Evolutionary conservation across 2,113 vertebrate species (phyloP).

Genomic region (Pteruthius melanotis): DNA sequence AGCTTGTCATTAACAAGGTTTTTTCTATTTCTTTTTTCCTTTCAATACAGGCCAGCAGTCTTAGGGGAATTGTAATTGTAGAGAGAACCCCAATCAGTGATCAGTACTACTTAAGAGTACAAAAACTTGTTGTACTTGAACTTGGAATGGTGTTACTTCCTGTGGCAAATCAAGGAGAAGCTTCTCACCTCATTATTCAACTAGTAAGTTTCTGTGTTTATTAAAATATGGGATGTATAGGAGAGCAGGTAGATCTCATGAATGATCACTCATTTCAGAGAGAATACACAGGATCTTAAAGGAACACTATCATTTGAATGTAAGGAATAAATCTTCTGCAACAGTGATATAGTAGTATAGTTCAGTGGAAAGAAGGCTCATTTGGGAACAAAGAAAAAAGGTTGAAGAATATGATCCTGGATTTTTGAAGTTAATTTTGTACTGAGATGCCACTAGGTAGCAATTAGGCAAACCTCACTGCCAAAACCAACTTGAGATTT

Average conservation of each 20-base stretch:
- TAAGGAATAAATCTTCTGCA: not conserved
- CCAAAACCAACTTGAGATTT: not conserved
- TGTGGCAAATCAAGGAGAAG: constrained; percentile 80
- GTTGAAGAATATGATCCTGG: not conserved
- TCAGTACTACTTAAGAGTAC: constrained; percentile 85
- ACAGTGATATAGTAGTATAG: no score
- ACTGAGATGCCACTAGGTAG: not conserved
- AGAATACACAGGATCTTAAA: not conserved
- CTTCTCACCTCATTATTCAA: constrained; percentile 84
- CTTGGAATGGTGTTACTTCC: constrained; percentile 89
- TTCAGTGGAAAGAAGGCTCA: not conserved
- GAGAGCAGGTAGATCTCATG: not conserved
- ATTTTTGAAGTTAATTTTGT: not conserved
- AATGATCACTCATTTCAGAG: not conserved
- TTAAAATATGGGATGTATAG: not conserved
- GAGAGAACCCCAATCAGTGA: constrained; percentile 84
- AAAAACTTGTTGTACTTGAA: constrained; percentile 87
- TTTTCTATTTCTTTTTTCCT: not conserved
- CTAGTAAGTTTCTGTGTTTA: constrained; percentile 73
- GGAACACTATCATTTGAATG: not conserved
- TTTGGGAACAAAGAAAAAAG: not conserved
- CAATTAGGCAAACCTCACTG: not conserved
- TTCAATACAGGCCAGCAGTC: constrained; percentile 71
- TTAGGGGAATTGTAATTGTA: constrained; percentile 81
- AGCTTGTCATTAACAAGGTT: not conserved